Evolutionary conservation across 2,888 invertebrate genomes (phyloP).

Genomic region (Drosophila neutralis): DNA sequence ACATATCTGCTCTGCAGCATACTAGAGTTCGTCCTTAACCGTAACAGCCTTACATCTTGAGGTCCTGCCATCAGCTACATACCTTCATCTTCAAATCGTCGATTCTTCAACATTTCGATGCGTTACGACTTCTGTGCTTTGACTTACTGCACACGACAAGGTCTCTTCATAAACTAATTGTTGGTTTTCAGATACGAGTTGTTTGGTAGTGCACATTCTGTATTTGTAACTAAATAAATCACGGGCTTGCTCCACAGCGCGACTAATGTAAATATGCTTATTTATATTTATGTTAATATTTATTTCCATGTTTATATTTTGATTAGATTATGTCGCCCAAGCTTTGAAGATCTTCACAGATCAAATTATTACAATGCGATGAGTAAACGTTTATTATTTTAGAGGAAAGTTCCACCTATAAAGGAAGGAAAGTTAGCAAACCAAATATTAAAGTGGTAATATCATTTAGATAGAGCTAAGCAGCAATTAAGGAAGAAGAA

Average conservation of each 20-base stretch:
- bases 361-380: conserved; percentile 29
- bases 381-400: conserved; percentile 4
- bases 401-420: not conserved
- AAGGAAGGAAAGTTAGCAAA: not conserved
- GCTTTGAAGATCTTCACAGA: not conserved
- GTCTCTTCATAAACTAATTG: conserved; percentile 25
- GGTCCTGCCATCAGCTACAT: not conserved
- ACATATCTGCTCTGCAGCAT: not conserved
- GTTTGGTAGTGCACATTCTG: not conserved
- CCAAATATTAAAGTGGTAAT: not conserved
- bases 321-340: conserved; percentile 38
- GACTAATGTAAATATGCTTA: conserved; percentile 26
- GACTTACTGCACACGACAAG: conserved; percentile 29
- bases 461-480: not conserved
- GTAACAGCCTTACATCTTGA: not conserved
- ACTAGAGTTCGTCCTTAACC: not conserved
- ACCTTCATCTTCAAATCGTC: conserved; percentile 50
- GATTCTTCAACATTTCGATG: conserved; percentile 49
- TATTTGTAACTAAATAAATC: conserved; percentile 40
- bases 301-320: not conserved
- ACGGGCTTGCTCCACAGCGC: not conserved
- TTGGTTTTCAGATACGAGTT: conserved; percentile 3
- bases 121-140: not conserved
- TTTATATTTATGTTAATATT: conserved; percentile 13
- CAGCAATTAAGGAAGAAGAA: not conserved